These are phyloP conservation scores for Siphamia tubifer DNA, from an alignment of 2,113 vertebrate genomes.

Conservation along the genomic window DNA sequence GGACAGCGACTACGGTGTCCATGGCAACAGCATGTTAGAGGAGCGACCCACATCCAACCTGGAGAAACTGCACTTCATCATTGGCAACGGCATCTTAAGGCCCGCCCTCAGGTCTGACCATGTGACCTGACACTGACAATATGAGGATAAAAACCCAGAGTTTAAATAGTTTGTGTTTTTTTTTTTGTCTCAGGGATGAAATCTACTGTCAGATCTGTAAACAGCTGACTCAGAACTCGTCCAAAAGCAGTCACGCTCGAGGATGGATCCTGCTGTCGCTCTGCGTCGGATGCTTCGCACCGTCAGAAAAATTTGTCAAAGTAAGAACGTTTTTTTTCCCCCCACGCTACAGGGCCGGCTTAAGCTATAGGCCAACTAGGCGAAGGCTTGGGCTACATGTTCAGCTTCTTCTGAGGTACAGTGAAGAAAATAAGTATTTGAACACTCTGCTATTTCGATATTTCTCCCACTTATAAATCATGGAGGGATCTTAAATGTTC, in stretches of 20 bases:
- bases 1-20: slow-evolving; percentile 86
- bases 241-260: slow-evolving; percentile 95
- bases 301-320: slow-evolving; percentile 97
- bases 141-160: no score
- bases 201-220: slow-evolving; percentile 99
- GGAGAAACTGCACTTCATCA: slow-evolving; percentile 98
- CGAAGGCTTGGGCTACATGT: no score
- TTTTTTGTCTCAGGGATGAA: slow-evolving; percentile 85
- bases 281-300: slow-evolving; percentile 95
- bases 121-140: no score
- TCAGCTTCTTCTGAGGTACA: no score
- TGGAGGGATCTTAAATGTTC: no score
- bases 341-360: no score
- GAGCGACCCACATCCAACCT: slow-evolving; percentile 96
- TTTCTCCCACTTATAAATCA: no score
- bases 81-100: slow-evolving; percentile 94
- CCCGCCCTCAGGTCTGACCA: slow-evolving; percentile 94
- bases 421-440: no score
- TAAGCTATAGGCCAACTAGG: no score
- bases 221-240: slow-evolving; percentile 95
- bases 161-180: no score
- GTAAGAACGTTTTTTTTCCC: no score
- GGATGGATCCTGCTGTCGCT: slow-evolving; percentile 99
- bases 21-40: slow-evolving; percentile 97
- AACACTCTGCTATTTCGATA: no score